phyloP scores from a whole-genome alignment of 2,888 invertebrate species.

The Ennomos fuscantarius region DNA sequence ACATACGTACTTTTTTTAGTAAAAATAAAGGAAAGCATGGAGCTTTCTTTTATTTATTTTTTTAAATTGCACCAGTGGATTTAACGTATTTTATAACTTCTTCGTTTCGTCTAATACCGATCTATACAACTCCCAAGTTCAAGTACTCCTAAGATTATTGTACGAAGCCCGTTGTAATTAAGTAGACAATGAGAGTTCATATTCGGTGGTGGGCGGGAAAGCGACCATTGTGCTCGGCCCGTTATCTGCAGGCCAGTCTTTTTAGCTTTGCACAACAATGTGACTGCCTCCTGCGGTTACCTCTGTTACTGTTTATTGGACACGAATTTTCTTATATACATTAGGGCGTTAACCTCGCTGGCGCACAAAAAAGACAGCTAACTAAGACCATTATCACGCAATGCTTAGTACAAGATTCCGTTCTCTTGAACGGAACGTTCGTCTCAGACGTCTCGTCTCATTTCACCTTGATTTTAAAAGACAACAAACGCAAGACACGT shows the following conservation, averaged over 20 bases:
- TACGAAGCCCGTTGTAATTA: constrained; percentile 66
- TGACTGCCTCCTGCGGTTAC: constrained; percentile 52
- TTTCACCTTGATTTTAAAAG: too few relatives aligned
- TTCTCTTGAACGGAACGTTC: too few relatives aligned
- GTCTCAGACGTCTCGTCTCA: too few relatives aligned
- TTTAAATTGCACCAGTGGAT: too few relatives aligned
- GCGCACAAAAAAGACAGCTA: constrained; percentile 26
- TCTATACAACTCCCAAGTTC: constrained; percentile 21
- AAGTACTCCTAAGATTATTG: constrained; percentile 20
- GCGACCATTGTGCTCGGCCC: constrained; percentile 66
- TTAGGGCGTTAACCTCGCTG: constrained; percentile 14
- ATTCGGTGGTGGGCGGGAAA: constrained; percentile 68
- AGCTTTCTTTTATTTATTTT: too few relatives aligned
- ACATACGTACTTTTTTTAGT: too few relatives aligned
- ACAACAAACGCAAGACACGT: too few relatives aligned
- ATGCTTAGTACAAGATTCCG: too few relatives aligned
- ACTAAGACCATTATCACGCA: background rate
- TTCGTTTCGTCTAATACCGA: background rate
- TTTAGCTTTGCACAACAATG: constrained; percentile 73
- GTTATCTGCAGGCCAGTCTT: constrained; percentile 79
- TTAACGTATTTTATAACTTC: too few relatives aligned
- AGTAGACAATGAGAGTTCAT: constrained; percentile 81
- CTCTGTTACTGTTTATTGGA: constrained; percentile 58
- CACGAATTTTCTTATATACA: constrained; percentile 42
- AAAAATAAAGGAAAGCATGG: too few relatives aligned